Evolutionary conservation across 1,140 invertebrate species (phyloP).

Genomic region (Brachionus plicatilis): DNA sequence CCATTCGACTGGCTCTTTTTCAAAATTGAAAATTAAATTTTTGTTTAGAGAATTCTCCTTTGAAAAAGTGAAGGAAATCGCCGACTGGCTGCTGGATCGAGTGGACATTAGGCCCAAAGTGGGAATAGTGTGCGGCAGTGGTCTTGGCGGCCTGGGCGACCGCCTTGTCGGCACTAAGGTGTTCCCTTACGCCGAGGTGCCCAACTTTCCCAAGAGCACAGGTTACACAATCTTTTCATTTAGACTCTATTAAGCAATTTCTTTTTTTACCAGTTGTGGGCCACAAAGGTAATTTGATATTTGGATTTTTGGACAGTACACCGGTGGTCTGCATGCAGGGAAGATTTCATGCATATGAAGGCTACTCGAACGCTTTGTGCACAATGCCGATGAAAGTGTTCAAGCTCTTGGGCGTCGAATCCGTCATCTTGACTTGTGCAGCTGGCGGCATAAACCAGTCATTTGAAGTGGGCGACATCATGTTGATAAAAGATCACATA

Average conservation of each 20-base stretch:
- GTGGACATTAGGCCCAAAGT: slow-evolving; percentile 63
- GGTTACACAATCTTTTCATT: not conserved
- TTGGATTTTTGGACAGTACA: slow-evolving; percentile 72
- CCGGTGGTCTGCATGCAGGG: slow-evolving; percentile 90
- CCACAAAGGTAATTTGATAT: slow-evolving; percentile 81
- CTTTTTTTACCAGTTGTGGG: slow-evolving; percentile 64
- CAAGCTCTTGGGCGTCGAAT: slow-evolving; percentile 80
- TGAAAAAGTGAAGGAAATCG: slow-evolving; percentile 36
- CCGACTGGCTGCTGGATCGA: slow-evolving; percentile 7
- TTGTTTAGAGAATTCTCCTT: not conserved
- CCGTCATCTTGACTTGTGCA: slow-evolving; percentile 84
- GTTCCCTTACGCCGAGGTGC: slow-evolving; percentile 79
- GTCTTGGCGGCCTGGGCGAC: slow-evolving; percentile 77
- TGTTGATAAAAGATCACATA: slow-evolving; percentile 92
- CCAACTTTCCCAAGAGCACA: slow-evolving; percentile 77
- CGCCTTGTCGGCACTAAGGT: slow-evolving; percentile 65
- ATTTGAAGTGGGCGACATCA: slow-evolving; percentile 84
- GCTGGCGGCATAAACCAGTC: slow-evolving; percentile 81
- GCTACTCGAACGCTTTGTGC: slow-evolving; percentile 70
- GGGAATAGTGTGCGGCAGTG: slow-evolving; percentile 92
- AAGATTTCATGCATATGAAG: slow-evolving; percentile 89
- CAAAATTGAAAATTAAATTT: too few species aligned
- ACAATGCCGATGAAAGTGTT: slow-evolving; percentile 87
- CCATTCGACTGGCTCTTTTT: too few species aligned
- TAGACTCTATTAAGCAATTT: not conserved